Base-by-base conservation (phyloP, 2,888 invertebrate genomes). In the Oxycera nigricornis region DNA sequence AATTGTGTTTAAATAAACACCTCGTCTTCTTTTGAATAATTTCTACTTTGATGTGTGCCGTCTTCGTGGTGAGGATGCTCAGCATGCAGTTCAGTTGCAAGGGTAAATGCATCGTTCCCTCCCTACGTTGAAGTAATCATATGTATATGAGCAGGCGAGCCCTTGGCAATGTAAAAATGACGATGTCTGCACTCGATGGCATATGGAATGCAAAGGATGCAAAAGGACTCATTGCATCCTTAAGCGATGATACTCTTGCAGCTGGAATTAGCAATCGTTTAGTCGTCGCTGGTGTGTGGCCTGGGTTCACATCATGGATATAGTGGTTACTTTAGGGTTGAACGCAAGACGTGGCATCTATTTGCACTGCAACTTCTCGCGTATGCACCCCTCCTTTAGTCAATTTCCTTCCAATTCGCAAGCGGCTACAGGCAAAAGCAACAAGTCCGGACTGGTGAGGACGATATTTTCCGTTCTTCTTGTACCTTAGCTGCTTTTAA, bases 11-110 rank as follows among this genome's bases (percentile, higher is more conserved):
- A 52, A 52, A 52, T 52, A 52, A 52, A 39, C 75, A 62, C 62
- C 75, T 52, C 73, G n/a, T 41, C 41, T 24, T 52, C 62, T 30
- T 67, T 31, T 73, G 70, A 70, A 17, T 55, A 52, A 52, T 30
- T 70, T 22, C 14, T n/a, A 2, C 70, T 70, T 75, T 75, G 75
- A 75, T 75, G 73, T 73, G 73, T 73, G 73, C 46, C 75, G 73
- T n/a, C n/a, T n/a, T n/a, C n/a, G n/a, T n/a, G n/a, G n/a, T 70
- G 73, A 50, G 70, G 75, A 70, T 70, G 59, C 67, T 75, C 72
- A 22, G 70, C 73, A 73, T 73, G 50, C 59, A 73, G 70, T 75
- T 68, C 70, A 75, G 67, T 65, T 68, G 68, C 68, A 68, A 24
- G 52, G 50, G 50, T 24, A 20, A 1, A 68, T 65, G 65, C 39